Evolutionary conservation across 2,797 vertebrate species (phyloP).

Genomic region (Xenopus petersii): DNA sequence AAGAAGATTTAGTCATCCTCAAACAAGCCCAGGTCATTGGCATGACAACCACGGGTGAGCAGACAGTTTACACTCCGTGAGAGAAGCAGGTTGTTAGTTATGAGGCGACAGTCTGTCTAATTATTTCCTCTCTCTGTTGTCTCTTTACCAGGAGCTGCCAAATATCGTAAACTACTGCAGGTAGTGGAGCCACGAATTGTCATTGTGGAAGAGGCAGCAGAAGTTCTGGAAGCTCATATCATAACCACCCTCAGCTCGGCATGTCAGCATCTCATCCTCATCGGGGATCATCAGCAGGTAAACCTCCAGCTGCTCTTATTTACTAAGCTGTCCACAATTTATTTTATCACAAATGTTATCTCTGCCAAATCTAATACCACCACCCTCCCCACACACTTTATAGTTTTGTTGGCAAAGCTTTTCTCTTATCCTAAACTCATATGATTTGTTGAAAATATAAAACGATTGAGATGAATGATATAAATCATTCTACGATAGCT

Average conservation of each 20-base stretch:
- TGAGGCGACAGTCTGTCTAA: background rate
- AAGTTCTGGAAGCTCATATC: conserved; percentile 91
- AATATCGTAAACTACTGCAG: conserved; percentile 80
- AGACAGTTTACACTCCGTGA: background rate
- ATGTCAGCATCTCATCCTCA: conserved; percentile 92
- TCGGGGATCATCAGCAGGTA: conserved; percentile 96
- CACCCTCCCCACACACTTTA: too few species aligned
- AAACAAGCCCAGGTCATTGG: conserved; percentile 78
- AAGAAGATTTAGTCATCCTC: conserved; percentile 75
- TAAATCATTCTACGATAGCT: too few species aligned
- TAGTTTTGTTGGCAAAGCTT: too few species aligned
- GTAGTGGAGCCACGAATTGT: conserved; percentile 76
- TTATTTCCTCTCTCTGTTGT: background rate
- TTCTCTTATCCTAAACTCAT: too few species aligned
- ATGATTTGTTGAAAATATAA: too few species aligned
- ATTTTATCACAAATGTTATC: too few species aligned
- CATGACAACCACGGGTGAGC: conserved; percentile 87
- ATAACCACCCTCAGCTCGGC: conserved; percentile 83
- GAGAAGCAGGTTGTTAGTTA: background rate
- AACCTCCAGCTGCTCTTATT: background rate
- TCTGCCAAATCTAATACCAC: too few species aligned
- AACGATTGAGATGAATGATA: too few species aligned
- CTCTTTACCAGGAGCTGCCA: conserved; percentile 77
- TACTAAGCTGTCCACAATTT: too few species aligned
- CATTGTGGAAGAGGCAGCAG: conserved; percentile 91